A percentile compares a stretch with the other conserved stretches of the same genome.
Conservation (phyloP, 2,888 invertebrate species). For the Plagodis pulveraria region DNA sequence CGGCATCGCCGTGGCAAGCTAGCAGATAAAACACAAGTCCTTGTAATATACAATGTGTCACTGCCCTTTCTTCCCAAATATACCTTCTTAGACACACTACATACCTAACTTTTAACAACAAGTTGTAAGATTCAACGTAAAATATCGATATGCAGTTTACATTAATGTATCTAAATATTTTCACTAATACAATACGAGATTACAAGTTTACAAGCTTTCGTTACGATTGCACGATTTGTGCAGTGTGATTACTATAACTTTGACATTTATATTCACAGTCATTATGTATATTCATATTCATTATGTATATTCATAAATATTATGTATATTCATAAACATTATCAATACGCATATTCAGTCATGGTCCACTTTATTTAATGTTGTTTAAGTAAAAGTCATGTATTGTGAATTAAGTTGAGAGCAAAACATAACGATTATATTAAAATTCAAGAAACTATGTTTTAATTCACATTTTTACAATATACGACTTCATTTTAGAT, state of each 20-base stretch:
- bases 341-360: too few relatives aligned
- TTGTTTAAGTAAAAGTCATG: too few relatives aligned
- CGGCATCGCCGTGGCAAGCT: too few relatives aligned
- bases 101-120: constrained; percentile 30
- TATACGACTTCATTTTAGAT: not conserved
- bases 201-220: constrained; percentile 45
- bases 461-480: too few relatives aligned
- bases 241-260: constrained; percentile 32
- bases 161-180: constrained; percentile 43
- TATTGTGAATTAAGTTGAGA: too few relatives aligned
- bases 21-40: too few relatives aligned
- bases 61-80: constrained; percentile 6
- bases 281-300: constrained; percentile 20
- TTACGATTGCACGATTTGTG: constrained; percentile 37
- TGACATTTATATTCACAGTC: not conserved
- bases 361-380: too few relatives aligned
- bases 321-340: not conserved
- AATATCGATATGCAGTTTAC: constrained; percentile 59
- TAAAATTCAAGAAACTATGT: too few relatives aligned
- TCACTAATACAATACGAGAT: constrained; percentile 41
- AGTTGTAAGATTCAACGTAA: constrained; percentile 31
- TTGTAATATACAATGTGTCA: constrained; percentile 9
- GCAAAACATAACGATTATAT: too few relatives aligned
- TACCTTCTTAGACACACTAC: constrained; percentile 10
- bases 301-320: constrained; percentile 2